Conservation (phyloP, 2,888 invertebrate genomes). For the Mythimna vitellina region DNA sequence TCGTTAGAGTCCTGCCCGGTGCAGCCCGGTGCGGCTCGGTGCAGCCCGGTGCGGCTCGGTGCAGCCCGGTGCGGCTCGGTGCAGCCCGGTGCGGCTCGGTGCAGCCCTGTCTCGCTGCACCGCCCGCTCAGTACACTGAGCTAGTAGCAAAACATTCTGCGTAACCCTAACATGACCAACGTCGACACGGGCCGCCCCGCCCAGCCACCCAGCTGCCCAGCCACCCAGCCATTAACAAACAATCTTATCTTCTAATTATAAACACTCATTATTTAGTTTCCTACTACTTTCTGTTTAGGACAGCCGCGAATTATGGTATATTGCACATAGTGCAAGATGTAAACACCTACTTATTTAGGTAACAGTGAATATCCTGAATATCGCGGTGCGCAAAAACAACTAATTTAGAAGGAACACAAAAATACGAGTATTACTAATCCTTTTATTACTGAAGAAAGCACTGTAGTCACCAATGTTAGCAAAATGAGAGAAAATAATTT, state of each 20-base stretch:
- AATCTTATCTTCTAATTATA: no score
- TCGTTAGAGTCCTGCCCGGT: conserved; percentile 13
- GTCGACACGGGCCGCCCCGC: neutral
- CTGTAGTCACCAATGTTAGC: no score
- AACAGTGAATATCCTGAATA: no score
- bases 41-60: neutral
- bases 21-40: neutral
- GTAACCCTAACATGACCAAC: conserved; percentile 32
- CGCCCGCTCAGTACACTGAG: conserved; percentile 11
- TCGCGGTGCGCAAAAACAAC: no score
- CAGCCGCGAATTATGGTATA: no score
- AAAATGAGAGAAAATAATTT: no score
- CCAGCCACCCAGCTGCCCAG: neutral
- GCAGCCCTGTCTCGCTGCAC: neutral
- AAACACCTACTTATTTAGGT: no score
- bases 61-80: neutral
- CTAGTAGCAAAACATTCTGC: conserved; percentile 42
- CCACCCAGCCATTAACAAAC: neutral
- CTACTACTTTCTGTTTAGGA: neutral
- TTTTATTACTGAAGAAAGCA: neutral
- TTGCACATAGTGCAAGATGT: no score
- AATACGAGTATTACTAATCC: neutral
- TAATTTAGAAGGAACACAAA: no score
- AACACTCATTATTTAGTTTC: neutral
- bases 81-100: neutral